Percentiles rank a stretch among this genome's conserved stretches.
These are phyloP conservation scores for Drosophila meridiana DNA, from an alignment of 2,888 invertebrate species.

Conservation along the genomic window DNA sequence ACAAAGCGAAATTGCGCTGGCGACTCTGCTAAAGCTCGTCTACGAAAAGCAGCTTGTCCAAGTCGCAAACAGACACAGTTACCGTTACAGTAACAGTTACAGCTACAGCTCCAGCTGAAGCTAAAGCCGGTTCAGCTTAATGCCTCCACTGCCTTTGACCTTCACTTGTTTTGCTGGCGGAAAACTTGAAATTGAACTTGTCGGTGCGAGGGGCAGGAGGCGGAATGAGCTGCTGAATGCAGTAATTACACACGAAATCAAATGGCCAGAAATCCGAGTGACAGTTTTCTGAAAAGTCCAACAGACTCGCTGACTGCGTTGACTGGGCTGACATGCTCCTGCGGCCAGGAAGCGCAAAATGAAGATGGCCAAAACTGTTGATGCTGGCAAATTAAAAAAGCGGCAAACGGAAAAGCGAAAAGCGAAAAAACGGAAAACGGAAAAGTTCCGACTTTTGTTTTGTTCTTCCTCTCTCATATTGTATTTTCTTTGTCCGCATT, in stretches of 20 bases:
- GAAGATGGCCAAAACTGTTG: constrained; percentile 50
- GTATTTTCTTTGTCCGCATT: constrained; percentile 5
- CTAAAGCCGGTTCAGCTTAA: constrained; percentile 31
- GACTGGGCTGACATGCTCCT: constrained; percentile 45
- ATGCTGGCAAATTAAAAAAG: constrained; percentile 55
- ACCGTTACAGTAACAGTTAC: not conserved
- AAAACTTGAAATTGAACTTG: constrained; percentile 71
- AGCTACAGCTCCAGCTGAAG: not conserved
- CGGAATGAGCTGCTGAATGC: constrained; percentile 25
- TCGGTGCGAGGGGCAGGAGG: not conserved
- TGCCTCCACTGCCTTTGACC: constrained; percentile 49
- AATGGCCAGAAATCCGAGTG: constrained; percentile 72
- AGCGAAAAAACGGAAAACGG: constrained; percentile 32
- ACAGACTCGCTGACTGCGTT: constrained; percentile 33
- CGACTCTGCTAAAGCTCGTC: not conserved
- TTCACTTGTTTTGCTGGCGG: constrained; percentile 27
- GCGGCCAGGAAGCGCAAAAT: constrained; percentile 35
- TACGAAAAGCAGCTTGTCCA: constrained; percentile 20
- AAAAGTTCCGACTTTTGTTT: constrained; percentile 25
- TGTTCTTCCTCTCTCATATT: constrained; percentile 4
- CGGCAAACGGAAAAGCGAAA: constrained; percentile 23
- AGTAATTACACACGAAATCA: constrained; percentile 75
- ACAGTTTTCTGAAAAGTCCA: constrained; percentile 70
- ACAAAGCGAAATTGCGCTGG: constrained; percentile 13
- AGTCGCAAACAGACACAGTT: constrained; percentile 8